These are phyloP conservation scores for Phalacrocorax pelagicus DNA, from an alignment of 2,113 vertebrate genomes.

Conservation along the genomic window DNA sequence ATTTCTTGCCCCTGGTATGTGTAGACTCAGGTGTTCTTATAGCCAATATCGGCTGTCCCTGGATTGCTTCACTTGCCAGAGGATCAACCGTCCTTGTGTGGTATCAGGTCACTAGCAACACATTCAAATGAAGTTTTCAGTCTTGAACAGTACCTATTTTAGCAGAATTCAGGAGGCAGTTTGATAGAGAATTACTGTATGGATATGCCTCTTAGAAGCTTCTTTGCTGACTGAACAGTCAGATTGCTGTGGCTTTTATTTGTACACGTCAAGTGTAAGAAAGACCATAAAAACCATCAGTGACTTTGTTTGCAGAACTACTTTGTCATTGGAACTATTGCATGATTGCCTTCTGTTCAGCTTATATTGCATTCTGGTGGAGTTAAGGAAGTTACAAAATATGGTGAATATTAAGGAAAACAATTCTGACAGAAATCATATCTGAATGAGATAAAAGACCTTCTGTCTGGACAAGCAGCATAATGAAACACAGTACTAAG, in stretches of 20 bases:
- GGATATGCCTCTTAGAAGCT: not conserved
- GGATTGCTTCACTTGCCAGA: not conserved
- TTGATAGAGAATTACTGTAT: not conserved
- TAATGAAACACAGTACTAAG: not conserved
- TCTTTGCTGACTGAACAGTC: not conserved
- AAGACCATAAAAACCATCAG: not conserved
- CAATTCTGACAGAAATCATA: not conserved
- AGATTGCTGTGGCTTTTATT: not conserved
- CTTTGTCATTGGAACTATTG: not conserved
- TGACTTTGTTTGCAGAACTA: not conserved
- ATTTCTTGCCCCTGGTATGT: not conserved
- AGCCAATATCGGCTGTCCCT: not conserved
- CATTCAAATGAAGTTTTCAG: not conserved
- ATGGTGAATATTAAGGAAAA: not conserved
- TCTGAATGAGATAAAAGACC: not conserved
- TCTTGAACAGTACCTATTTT: not conserved
- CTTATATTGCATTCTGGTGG: not conserved
- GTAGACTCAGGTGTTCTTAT: not conserved
- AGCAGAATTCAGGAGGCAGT: not conserved
- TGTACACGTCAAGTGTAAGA: not conserved
- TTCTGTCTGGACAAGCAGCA: not conserved
- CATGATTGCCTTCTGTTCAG: not conserved
- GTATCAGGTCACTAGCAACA: not conserved
- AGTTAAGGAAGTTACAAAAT: not conserved
- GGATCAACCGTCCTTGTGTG: not conserved